Conservation (phyloP, 2,113 vertebrate species). For the Geococcyx californianus region DNA sequence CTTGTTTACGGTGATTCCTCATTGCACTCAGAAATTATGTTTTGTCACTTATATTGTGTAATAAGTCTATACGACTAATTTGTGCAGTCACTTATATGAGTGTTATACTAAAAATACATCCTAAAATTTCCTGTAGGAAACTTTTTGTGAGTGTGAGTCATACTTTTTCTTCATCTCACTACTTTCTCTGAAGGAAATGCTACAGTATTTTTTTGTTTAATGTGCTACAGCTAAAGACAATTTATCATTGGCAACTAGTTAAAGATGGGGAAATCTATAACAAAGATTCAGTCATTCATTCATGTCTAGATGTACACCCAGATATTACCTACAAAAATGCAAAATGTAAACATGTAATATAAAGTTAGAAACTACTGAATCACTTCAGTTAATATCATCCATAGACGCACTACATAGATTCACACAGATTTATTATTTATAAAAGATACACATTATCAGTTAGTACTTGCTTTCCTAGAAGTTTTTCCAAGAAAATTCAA, state of each 20-base stretch:
- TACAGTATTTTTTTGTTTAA: not conserved
- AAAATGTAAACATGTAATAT: not conserved
- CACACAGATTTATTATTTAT: too few relatives aligned
- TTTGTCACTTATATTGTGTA: not conserved
- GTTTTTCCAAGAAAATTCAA: not conserved
- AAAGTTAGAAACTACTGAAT: not conserved
- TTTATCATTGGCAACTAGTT: not conserved
- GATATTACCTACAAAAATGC: not conserved
- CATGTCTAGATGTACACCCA: not conserved
- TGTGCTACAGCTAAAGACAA: not conserved
- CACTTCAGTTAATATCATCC: not conserved
- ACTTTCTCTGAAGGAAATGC: not conserved
- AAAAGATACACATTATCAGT: not conserved
- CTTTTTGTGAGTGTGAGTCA: not conserved
- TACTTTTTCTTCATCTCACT: not conserved
- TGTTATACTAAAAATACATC: not conserved
- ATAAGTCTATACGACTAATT: not conserved
- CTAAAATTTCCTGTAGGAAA: not conserved
- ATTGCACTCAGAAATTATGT: not conserved
- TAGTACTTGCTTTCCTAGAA: not conserved
- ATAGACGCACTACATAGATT: not conserved
- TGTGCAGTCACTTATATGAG: not conserved
- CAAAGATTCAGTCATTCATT: not conserved
- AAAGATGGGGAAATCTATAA: not conserved
- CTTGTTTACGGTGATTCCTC: not conserved